phyloP scores from a whole-genome alignment of 1,140 invertebrate species.

The Tetramorium parvispinum region DNA sequence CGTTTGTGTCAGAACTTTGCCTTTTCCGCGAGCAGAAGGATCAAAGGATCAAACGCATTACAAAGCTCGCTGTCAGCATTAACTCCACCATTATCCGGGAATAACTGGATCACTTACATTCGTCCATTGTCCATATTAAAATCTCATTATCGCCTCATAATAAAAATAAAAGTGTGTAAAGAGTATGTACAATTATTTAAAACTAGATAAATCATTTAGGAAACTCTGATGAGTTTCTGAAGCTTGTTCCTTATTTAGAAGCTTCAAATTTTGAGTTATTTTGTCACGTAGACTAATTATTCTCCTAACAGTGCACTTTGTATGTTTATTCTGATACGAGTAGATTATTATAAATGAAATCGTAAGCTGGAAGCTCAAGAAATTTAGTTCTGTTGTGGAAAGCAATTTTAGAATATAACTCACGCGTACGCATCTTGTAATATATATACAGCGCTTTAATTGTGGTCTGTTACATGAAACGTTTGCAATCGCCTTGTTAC shows the following conservation, averaged over 20 bases:
- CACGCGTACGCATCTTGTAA: not conserved
- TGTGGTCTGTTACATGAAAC: slow-evolving; percentile 27
- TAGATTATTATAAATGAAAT: slow-evolving; percentile 5
- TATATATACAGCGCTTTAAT: slow-evolving; percentile 32
- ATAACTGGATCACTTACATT: slow-evolving; percentile 6
- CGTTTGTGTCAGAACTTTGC: not conserved
- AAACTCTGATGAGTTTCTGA: not conserved
- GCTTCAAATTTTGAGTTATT: not conserved
- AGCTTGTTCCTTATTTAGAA: not conserved
- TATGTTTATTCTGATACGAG: not conserved
- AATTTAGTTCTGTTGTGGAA: not conserved
- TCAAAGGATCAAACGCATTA: slow-evolving; percentile 44
- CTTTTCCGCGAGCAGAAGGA: slow-evolving; percentile 12
- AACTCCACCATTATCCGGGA: slow-evolving; percentile 14
- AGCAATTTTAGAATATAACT: slow-evolving; percentile 22
- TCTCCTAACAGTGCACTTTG: not conserved
- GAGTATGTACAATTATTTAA: not conserved
- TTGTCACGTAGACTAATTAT: not conserved
- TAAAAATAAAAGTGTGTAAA: not conserved
- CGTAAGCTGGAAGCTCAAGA: not conserved
- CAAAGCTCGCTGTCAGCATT: slow-evolving; percentile 17
- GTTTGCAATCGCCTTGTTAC: slow-evolving; percentile 32
- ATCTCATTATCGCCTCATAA: not conserved
- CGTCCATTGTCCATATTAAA: slow-evolving; percentile 15
- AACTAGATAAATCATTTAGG: not conserved